phyloP scores from a whole-genome alignment of 2,113 vertebrate genomes.

The Circaetus gallicus region DNA sequence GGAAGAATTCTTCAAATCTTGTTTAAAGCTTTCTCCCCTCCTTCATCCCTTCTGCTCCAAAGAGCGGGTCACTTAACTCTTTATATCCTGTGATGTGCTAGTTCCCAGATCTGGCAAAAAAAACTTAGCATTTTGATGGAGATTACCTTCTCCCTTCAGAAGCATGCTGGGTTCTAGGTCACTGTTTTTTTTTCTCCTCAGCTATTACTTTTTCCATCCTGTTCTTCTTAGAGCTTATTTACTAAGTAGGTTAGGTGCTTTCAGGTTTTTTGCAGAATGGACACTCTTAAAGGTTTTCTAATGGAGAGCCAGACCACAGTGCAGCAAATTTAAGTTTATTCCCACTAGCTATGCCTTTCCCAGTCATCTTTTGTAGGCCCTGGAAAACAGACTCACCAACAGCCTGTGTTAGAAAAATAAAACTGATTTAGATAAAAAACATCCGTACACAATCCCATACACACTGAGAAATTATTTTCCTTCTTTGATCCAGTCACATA shows the following conservation, averaged over 20 bases:
- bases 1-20: background rate
- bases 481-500: background rate
- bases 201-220: background rate
- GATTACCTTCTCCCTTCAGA: background rate
- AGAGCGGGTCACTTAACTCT: background rate
- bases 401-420: background rate
- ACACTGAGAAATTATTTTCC: background rate
- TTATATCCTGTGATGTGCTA: background rate
- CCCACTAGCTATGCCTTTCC: background rate
- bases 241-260: background rate
- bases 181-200: background rate
- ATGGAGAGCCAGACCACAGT: background rate
- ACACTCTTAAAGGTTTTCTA: background rate
- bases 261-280: background rate
- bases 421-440: background rate
- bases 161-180: background rate
- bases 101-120: background rate
- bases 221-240: background rate
- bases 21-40: background rate
- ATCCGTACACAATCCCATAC: background rate
- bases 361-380: background rate
- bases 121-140: background rate
- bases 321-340: background rate
- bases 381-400: background rate
- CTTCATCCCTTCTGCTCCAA: background rate